Conservation (phyloP, 1,140 invertebrate genomes). For the Leptopilina clavipes region DNA sequence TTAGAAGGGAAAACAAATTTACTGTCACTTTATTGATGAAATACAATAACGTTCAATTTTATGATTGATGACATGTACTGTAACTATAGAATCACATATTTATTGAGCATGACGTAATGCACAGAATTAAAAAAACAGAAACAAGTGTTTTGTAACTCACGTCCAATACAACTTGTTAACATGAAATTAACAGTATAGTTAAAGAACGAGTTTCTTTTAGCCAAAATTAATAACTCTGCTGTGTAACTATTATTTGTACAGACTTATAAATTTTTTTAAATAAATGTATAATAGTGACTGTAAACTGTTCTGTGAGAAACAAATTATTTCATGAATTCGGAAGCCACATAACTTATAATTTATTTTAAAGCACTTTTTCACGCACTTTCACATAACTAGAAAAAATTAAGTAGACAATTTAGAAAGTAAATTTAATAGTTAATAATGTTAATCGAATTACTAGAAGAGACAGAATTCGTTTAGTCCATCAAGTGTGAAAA, state of each 20-base stretch:
- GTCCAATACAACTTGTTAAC: not conserved
- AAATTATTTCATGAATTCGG: not conserved
- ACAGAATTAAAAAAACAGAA: not conserved
- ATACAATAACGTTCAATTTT: not conserved
- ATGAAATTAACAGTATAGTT: constrained; percentile 3
- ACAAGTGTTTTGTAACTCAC: constrained; percentile 22
- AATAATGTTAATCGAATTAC: too few relatives aligned
- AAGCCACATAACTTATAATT: too few relatives aligned
- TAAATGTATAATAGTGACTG: too few relatives aligned
- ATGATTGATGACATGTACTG: constrained; percentile 11
- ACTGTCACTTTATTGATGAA: not conserved
- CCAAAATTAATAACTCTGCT: not conserved
- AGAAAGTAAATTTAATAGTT: too few relatives aligned
- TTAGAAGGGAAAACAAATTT: not conserved
- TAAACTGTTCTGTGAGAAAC: too few relatives aligned
- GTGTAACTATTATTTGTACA: not conserved
- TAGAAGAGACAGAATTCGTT: too few relatives aligned
- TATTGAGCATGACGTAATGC: constrained; percentile 17
- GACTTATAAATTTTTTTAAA: not conserved
- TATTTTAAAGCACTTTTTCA: too few relatives aligned
- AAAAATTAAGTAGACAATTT: too few relatives aligned
- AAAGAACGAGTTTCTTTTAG: not conserved
- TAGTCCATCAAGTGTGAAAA: not conserved
- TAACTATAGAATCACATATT: not conserved
- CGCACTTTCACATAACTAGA: not conserved